Percentiles rank a stretch among this genome's conserved stretches.
Conservation (phyloP, 2,113 vertebrate species). For the Loxodonta africana region DNA sequence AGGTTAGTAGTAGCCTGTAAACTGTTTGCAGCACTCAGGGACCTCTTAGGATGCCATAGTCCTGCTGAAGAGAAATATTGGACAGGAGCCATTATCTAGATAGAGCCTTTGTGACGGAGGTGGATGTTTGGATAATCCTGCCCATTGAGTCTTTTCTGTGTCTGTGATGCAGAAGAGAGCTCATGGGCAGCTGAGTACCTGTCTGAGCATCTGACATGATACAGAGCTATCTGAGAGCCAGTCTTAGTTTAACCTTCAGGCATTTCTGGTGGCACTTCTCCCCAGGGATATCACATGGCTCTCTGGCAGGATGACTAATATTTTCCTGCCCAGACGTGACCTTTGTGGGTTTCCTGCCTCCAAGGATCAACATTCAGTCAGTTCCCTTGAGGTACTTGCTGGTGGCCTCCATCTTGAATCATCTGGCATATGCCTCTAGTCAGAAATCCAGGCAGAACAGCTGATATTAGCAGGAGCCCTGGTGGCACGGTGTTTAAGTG, state of each 20-base stretch:
- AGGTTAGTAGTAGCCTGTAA: not conserved
- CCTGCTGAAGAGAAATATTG: not conserved
- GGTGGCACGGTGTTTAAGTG: no score
- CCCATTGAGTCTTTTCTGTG: not conserved
- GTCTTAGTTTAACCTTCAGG: not conserved
- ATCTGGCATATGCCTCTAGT: not conserved
- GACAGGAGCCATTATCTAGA: not conserved
- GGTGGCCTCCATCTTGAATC: not conserved
- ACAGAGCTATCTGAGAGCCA: not conserved
- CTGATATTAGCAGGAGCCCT: not conserved
- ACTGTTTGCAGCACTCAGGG: not conserved
- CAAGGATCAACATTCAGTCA: not conserved
- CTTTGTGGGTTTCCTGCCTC: not conserved
- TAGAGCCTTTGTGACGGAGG: not conserved
- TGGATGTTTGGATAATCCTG: not conserved
- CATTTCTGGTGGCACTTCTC: not conserved
- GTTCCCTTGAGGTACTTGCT: not conserved
- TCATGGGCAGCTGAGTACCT: not conserved
- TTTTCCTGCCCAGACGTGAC: not conserved
- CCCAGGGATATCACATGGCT: not conserved
- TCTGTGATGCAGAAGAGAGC: not conserved
- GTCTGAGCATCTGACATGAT: not conserved
- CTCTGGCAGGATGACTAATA: not conserved
- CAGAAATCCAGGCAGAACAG: not conserved
- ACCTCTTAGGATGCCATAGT: not conserved